These are phyloP conservation scores for Itoplectis maculator DNA, from an alignment of 2,888 invertebrate species.

Conservation along the genomic window DNA sequence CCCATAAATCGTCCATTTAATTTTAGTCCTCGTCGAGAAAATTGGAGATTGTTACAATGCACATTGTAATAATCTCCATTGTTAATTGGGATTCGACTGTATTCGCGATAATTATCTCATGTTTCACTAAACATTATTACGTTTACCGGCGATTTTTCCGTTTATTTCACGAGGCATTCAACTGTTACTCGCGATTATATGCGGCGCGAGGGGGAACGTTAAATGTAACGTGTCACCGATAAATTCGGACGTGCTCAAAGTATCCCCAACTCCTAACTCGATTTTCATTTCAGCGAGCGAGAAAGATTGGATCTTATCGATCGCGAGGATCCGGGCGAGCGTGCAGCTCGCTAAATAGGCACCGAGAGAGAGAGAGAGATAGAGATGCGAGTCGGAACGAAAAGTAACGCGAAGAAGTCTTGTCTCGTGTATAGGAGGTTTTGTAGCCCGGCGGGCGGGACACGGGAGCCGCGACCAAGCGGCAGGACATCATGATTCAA, in stretches of 20 bases:
- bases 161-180: background rate
- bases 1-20: background rate
- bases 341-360: constrained; percentile 38
- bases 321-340: constrained; percentile 48
- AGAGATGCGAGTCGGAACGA: constrained; percentile 64
- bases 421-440: constrained; percentile 55
- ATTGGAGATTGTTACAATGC: background rate
- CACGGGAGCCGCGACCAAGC: constrained; percentile 52
- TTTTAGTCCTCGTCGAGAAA: background rate
- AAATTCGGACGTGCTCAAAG: constrained; percentile 58
- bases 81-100: constrained; percentile 11
- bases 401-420: constrained; percentile 61
- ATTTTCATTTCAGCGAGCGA: constrained; percentile 61
- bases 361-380: too few relatives aligned
- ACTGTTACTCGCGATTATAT: constrained; percentile 40
- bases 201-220: constrained; percentile 51
- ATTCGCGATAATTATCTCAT: background rate
- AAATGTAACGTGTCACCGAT: constrained; percentile 52
- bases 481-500: constrained; percentile 63
- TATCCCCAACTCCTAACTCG: constrained; percentile 55
- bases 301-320: constrained; percentile 66
- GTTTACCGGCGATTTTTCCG: background rate
- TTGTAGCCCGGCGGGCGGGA: constrained; percentile 39
- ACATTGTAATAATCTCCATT: too few relatives aligned
- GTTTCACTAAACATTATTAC: background rate